Evolutionary conservation across 2,113 vertebrate genomes (phyloP).

Genomic region (Phylloscopus trochilus): DNA sequence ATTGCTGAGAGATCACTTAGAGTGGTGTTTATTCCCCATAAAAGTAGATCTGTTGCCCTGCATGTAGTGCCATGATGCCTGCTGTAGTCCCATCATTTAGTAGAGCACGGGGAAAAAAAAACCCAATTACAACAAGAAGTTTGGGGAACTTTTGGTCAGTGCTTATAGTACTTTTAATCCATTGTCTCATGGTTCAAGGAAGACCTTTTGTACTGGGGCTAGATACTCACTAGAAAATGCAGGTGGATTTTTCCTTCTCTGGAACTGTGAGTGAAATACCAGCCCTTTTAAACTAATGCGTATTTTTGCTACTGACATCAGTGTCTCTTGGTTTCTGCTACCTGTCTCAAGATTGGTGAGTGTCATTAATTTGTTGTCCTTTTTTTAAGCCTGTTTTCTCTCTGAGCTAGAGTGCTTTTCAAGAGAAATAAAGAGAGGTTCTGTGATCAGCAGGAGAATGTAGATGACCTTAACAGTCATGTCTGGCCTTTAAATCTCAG

Average conservation of each 20-base stretch:
- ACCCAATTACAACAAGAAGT: rapidly evolving
- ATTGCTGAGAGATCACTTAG: background rate
- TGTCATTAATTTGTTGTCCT: background rate
- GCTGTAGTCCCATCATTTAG: background rate
- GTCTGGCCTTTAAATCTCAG: background rate
- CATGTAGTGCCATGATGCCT: background rate
- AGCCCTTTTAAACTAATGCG: background rate
- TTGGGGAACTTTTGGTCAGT: background rate
- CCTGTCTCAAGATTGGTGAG: background rate
- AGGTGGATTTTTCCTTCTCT: background rate
- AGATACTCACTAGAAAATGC: background rate
- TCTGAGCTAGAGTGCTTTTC: background rate
- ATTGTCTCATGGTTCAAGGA: background rate
- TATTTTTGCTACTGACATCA: background rate
- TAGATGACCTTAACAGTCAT: background rate
- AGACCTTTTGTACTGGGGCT: background rate
- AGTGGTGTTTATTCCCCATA: background rate
- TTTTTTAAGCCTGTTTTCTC: background rate
- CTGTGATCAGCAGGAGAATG: background rate
- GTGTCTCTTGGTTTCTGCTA: background rate
- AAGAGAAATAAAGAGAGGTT: background rate
- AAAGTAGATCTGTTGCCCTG: background rate
- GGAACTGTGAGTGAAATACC: background rate
- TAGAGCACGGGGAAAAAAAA: rapidly evolving
- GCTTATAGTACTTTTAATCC: background rate